Conservation (phyloP, 1,140 invertebrate species). For the Drosophila subobscura region DNA sequence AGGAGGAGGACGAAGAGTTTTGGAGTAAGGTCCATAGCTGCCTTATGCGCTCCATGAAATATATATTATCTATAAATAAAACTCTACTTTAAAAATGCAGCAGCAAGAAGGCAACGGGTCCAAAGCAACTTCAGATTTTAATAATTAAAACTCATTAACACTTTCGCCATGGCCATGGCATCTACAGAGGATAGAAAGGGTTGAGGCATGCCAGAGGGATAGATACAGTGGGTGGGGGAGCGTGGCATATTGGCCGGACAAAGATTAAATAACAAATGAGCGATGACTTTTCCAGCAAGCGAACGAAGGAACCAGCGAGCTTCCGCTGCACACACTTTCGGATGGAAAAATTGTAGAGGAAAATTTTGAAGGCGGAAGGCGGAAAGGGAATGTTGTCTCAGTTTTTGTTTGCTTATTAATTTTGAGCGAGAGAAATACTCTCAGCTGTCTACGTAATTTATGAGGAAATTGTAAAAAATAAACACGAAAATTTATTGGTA, state of each 20-base stretch:
- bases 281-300: conserved; percentile 59
- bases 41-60: conserved; percentile 26
- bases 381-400: conserved; percentile 21
- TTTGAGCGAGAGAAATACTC: conserved; percentile 36
- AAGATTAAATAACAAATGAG: conserved; percentile 80
- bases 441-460: conserved; percentile 61
- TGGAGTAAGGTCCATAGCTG: not conserved
- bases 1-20: not conserved
- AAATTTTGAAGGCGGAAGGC: not conserved
- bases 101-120: not conserved
- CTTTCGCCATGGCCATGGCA: conserved; percentile 37
- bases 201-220: not conserved
- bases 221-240: not conserved
- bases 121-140: conserved; percentile 53
- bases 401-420: conserved; percentile 58
- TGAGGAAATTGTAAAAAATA: conserved; percentile 62
- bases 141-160: conserved; percentile 81
- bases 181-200: too few relatives aligned
- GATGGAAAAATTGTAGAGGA: too few relatives aligned
- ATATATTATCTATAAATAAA: conserved; percentile 52
- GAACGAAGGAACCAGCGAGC: not conserved
- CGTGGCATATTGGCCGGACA: conserved; percentile 47
- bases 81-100: conserved; percentile 31
- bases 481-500: conserved; percentile 6
- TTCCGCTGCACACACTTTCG: conserved; percentile 50